Conservation (phyloP, 2,113 vertebrate species). For the Mellivora capensis region DNA sequence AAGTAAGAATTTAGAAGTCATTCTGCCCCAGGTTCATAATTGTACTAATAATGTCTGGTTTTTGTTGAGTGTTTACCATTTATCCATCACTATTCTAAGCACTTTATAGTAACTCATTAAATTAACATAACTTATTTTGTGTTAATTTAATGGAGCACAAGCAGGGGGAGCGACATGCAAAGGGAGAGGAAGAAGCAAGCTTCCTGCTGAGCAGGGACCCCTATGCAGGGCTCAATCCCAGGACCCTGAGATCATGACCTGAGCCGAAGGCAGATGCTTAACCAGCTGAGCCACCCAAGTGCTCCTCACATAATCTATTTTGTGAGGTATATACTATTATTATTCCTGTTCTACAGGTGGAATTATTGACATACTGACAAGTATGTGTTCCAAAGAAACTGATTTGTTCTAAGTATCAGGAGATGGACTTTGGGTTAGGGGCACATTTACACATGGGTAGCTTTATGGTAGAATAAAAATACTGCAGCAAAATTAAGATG, state of each 20-base stretch:
- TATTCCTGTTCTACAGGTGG: slow-evolving; percentile 25
- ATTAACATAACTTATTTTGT: neutral
- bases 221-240: neutral
- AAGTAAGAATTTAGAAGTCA: neutral
- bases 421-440: neutral
- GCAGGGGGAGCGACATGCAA: neutral
- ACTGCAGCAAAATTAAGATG: neutral
- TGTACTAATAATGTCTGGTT: neutral
- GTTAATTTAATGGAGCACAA: neutral
- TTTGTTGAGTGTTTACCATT: slow-evolving; percentile 2
- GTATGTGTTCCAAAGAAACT: slow-evolving; percentile 7
- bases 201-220: neutral
- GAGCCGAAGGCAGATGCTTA: neutral
- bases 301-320: neutral
- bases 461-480: neutral
- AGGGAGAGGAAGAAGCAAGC: neutral
- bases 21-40: slow-evolving; percentile 5
- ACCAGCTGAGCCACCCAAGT: neutral
- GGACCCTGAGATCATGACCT: neutral
- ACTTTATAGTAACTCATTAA: slow-evolving; percentile 1
- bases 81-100: slow-evolving; percentile 7
- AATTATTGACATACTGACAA: neutral
- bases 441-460: neutral
- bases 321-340: neutral
- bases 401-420: neutral